A percentile compares a stretch with the other conserved stretches of the same genome.
phyloP scores from a whole-genome alignment of 1,140 invertebrate genomes.

The Rhynchophorus ferrugineus region DNA sequence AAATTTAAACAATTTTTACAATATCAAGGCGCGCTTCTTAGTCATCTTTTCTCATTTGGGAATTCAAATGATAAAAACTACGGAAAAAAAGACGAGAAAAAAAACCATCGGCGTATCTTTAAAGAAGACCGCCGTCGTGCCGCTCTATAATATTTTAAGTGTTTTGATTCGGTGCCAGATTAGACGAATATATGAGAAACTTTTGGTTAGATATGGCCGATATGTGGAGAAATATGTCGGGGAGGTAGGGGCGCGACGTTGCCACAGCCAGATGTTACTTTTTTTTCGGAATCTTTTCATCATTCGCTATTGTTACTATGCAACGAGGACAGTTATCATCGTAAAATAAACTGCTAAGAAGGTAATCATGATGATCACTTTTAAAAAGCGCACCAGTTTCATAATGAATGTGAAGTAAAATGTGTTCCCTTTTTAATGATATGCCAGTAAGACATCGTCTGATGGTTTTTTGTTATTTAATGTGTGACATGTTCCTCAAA shows the following conservation, averaged over 20 bases:
- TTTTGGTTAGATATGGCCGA: slow-evolving; percentile 11
- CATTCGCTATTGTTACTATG: too few species aligned
- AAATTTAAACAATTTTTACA: slow-evolving; percentile 26
- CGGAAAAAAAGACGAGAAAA: neutral
- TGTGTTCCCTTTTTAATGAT: too few species aligned
- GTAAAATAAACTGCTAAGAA: too few species aligned
- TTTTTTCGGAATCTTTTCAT: neutral
- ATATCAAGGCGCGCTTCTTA: slow-evolving; percentile 14
- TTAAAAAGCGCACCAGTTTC: too few species aligned
- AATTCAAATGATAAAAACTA: slow-evolving; percentile 14
- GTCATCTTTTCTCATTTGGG: slow-evolving; percentile 14
- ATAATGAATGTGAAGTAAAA: too few species aligned
- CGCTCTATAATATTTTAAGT: slow-evolving; percentile 20
- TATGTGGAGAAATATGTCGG: neutral
- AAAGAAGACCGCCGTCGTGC: slow-evolving; percentile 14
- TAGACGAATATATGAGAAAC: slow-evolving; percentile 20
- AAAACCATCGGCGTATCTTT: slow-evolving; percentile 9
- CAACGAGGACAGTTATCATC: too few species aligned
- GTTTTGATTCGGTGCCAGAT: slow-evolving; percentile 20
- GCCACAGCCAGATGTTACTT: neutral
- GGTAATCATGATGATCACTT: too few species aligned
- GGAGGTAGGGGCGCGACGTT: neutral
- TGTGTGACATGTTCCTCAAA: too few species aligned
- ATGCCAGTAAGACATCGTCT: too few species aligned
- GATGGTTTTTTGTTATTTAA: too few species aligned